phyloP scores from a whole-genome alignment of 2,888 invertebrate genomes.

The Tetramorium bicarinatum region DNA sequence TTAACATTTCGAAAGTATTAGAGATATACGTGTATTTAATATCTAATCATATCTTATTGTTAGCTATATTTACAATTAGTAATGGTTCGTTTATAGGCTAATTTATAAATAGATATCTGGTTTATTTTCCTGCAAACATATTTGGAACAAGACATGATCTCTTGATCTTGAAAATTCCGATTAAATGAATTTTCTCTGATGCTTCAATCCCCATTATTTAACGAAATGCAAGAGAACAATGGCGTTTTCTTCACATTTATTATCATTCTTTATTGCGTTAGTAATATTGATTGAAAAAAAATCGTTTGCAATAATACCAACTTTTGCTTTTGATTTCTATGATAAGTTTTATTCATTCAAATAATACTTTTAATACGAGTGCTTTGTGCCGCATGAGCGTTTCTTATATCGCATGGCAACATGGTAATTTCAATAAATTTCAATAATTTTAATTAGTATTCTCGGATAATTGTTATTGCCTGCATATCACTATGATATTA shows the following conservation, averaged over 20 bases:
- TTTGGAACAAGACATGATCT: no score
- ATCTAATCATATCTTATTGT: not conserved
- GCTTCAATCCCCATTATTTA: not conserved
- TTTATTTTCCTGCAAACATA: no score
- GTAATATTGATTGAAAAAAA: not conserved
- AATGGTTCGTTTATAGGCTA: no score
- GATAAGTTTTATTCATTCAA: not conserved
- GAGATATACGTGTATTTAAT: not conserved
- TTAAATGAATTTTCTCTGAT: not conserved
- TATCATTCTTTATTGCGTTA: not conserved
- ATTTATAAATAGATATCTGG: no score
- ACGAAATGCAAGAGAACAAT: not conserved
- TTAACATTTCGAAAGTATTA: not conserved
- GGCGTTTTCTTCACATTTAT: not conserved
- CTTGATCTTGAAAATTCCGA: not conserved
- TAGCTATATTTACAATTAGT: no score
- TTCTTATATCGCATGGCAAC: constrained; percentile 38
- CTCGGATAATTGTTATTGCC: constrained; percentile 35
- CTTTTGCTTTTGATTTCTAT: not conserved
- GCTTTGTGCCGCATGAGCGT: constrained; percentile 38
- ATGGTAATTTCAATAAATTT: constrained; percentile 52
- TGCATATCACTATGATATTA: constrained; percentile 35
- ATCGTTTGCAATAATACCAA: not conserved
- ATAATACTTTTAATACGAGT: constrained; percentile 53
- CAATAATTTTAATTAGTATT: constrained; percentile 56